Evolutionary conservation across 2,888 invertebrate species (phyloP), one percentile per base, ranked within the genome.

Genomic region (Deilephila elpenor): DNA sequence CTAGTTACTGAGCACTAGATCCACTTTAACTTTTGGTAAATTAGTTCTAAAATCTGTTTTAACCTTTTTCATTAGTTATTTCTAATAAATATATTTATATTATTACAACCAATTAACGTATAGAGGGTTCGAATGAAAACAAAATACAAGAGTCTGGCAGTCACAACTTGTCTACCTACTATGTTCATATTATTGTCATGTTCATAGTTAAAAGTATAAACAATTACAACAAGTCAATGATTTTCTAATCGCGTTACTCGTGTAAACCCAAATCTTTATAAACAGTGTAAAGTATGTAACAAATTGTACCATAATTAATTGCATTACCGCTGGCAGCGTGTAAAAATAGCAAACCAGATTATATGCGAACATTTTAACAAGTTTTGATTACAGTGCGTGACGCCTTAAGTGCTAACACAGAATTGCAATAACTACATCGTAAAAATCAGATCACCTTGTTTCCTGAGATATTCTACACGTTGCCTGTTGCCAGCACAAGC

Each of bases 241-340:
- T 44, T 64, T 64, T n/a, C 20, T 64, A 20, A 37, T 37, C 5
- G n/a, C 62, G 37, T 37, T 74, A 72, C 67, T 60, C 59, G n/a
- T 67, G 71, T 74, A 70, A 59, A 71, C 71, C 20, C 25, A 44
- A 67, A 51, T 25, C 14, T 25, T 44, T 51, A 67, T 51, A 67
- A 51, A 51, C 51, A 67, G 67, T 67, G 67, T 67, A 67, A 67
- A 51, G 44, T 67, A 67, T 67, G 51, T 67, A 51, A 51, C 44
- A 67, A 51, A 51, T 67, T 67, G 44, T 67, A 67, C 67, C 51
- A 67, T 51, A 67, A 34, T 25, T 25, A 64, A 17, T 5, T 44
- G 51, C 67, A 14, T 17, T 25, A 11, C 25, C 44, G 67, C 20
- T 37, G 64, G 64, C 44, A 6, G 67, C 67, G 51, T 67, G 25